Evolutionary conservation across 1,140 invertebrate species (phyloP), one percentile per base, ranked within the genome.

Genomic region (Portunus trituberculatus): DNA sequence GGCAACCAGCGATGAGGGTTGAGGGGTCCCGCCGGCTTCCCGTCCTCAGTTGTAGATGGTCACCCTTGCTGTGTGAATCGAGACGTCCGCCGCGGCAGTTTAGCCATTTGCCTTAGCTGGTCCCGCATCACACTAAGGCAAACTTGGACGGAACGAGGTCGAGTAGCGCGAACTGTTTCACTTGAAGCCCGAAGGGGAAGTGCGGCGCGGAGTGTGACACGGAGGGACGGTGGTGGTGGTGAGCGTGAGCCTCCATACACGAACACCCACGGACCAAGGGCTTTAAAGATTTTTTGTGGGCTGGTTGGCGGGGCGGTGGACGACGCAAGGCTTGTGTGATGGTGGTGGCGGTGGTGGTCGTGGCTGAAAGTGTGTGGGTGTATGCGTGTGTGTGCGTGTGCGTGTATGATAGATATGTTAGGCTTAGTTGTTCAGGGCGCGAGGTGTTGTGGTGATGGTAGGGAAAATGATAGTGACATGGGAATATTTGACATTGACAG

Each of bases 201-300:
- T n/a, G 25, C 20, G 16, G 67, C 67, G 67, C 67, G 67, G 67
- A n/a, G 20, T 76, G 67, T 76, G 67, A 20, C 4, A 0, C 6
- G 67, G n/a, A 76, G 20, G n/a, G 67, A 76, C 12, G 25, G n/a
- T 25, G 67, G 12, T 7, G 12, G 67, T n/a, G 32, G 8, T 52
- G 52, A 29, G 52, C 89, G 28, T n/a, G 67, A 82, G 28, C 32
- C 45, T 84, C 31, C 92, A 93, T 84, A 86, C 45, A 86, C 92
- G 28, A 82, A 93, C 91, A 83, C 92, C 39, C 88, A 90, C 31
- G 67, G 59, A 91, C 88, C 82, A 84, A 90, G 20, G 25, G 67
- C 48, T 94, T 94, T 94, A 94, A 94, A 94, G 93, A 94, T 94
- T 94, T 94, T 94, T 94, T 94, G 88, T 91, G 48, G n/a, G 39